Conservation (phyloP, 2,113 vertebrate genomes). For the Morone saxatilis region DNA sequence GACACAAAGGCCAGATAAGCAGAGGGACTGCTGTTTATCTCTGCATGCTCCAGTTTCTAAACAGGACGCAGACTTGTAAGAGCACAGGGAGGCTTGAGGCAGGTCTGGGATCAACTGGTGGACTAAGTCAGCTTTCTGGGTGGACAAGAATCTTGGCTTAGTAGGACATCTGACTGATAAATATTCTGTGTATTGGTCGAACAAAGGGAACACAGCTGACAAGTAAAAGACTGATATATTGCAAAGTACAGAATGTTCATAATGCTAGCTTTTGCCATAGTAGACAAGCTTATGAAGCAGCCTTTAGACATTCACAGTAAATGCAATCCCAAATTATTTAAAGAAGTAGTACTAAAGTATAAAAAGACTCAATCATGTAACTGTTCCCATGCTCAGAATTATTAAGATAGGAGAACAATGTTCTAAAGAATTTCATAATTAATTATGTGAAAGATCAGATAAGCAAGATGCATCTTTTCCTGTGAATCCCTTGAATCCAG, state of each 20-base stretch:
- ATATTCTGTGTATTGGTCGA: not conserved
- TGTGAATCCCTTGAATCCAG: not conserved
- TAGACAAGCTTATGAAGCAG: no score
- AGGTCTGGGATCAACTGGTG: constrained; percentile 7
- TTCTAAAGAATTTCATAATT: not conserved
- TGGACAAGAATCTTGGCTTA: not conserved
- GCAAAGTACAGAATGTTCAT: no score
- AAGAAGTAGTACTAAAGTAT: no score
- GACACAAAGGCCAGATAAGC: constrained; percentile 38
- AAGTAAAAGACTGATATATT: not conserved
- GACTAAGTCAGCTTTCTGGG: constrained; percentile 11
- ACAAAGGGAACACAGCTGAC: not conserved
- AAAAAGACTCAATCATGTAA: no score
- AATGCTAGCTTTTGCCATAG: no score
- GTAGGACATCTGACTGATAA: not conserved
- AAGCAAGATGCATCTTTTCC: not conserved
- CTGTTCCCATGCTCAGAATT: not conserved
- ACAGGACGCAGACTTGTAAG: constrained; percentile 32
- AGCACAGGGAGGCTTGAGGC: constrained; percentile 5
- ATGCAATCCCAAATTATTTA: no score
- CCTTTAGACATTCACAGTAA: no score
- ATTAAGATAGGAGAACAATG: not conserved
- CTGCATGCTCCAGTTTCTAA: constrained; percentile 46
- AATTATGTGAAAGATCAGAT: not conserved
- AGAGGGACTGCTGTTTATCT: constrained; percentile 49